Evolutionary conservation across 1,140 invertebrate species (phyloP), one percentile per base, ranked within the genome.

Genomic region (Geopemphigus sp.): DNA sequence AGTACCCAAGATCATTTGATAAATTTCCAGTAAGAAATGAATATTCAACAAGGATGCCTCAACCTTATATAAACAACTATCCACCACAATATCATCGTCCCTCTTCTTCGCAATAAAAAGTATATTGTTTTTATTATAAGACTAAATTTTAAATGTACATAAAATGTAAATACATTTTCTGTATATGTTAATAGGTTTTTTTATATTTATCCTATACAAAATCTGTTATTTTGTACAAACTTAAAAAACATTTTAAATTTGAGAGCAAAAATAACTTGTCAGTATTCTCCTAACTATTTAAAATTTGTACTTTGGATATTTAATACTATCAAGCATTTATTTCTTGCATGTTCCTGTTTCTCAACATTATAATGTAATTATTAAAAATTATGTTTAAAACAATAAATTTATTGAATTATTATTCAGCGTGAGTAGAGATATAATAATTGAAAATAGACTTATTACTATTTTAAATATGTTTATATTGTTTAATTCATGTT

Each of bases 401-500:
- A 26, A 63, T 78, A 19, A 61, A 61, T 26, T 76, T 47, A 56
- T 74, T 59, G 22, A 5, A 26, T 74, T 63, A 78, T 76, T 76
- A 61, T 45, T 47, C 57, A 19, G 57, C 61, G 57, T 78, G 74
- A 50, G 57, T 78, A 63, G 74, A n/a, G 4, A 19, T 63, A 24
- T 78, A 63, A 78, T 78, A 78, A 63, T 78, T 78, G 54, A 78
- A 26, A 3, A 78, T 78, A 78, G 74, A 78, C 74, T 78, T 78
- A 61, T 78, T 78, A 78, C 47, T 78, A 78, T 61, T 61, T 78
- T 47, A 78, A 78, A 47, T 78, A 61, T 78, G 57, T 78, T 78
- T 78, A 78, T 78, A 78, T 78, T 78, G 74, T 78, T 78, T 78
- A 78, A 39, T 61, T 78, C 39, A 61, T 78, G 24, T 78, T 78